phyloP scores from a whole-genome alignment of 2,113 vertebrate genomes.

The Mormyrus lacerda region DNA sequence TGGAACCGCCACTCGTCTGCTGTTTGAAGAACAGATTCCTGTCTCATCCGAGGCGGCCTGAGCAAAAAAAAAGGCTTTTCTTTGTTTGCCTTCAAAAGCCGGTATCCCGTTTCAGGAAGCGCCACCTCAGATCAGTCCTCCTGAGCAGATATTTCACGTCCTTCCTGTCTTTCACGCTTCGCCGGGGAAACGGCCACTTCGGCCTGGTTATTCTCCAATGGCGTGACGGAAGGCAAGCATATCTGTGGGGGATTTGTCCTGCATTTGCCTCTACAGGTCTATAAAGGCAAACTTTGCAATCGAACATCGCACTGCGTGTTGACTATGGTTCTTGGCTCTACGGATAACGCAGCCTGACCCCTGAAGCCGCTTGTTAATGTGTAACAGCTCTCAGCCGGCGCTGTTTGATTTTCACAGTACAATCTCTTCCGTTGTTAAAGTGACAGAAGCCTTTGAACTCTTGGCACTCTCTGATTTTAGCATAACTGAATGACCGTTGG shows the following conservation, averaged over 20 bases:
- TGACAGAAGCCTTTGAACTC: slow-evolving; percentile 35
- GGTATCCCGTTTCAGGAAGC: slow-evolving; percentile 29
- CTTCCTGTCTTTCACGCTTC: slow-evolving; percentile 38
- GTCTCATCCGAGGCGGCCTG: slow-evolving; percentile 1
- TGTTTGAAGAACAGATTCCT: neutral
- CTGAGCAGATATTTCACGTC: slow-evolving; percentile 42
- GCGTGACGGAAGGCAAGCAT: slow-evolving; percentile 21
- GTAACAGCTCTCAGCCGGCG: slow-evolving; percentile 39
- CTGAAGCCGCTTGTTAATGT: slow-evolving; percentile 48
- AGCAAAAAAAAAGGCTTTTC: slow-evolving; percentile 18
- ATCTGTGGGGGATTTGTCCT: slow-evolving; percentile 24
- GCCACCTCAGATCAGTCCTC: slow-evolving; percentile 32
- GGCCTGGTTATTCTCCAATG: slow-evolving; percentile 26
- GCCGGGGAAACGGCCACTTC: slow-evolving; percentile 35
- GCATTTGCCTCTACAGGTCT: slow-evolving; percentile 36
- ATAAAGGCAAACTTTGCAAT: slow-evolving; percentile 45
- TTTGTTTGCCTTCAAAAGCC: slow-evolving; percentile 36
- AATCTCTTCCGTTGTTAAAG: slow-evolving; percentile 45
- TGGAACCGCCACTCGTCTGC: neutral
- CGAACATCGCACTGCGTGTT: slow-evolving; percentile 35
- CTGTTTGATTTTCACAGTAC: slow-evolving; percentile 43
- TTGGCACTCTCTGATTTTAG: slow-evolving; percentile 13
- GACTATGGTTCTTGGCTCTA: neutral
- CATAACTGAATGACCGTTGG: neutral
- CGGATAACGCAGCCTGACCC: slow-evolving; percentile 22